Evolutionary conservation across 2,888 invertebrate genomes (phyloP), one percentile per base, ranked within the genome.

Genomic region (Chrysolina haemoptera): DNA sequence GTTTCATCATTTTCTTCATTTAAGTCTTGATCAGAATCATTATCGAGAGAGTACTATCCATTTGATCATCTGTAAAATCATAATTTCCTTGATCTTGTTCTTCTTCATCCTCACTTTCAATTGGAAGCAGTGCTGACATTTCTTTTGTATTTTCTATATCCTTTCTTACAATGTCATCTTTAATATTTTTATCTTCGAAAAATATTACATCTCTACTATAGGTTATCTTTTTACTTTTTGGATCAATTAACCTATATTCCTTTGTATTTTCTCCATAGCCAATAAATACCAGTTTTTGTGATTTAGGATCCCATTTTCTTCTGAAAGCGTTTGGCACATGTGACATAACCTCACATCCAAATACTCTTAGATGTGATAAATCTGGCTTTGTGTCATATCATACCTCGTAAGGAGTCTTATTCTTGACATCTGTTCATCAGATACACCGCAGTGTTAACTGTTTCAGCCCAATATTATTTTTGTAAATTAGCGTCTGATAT

Each of bases 131-230:
- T 14, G 48, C 48, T 48, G 48, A 14, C n/a, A n/a, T n/a, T 10
- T 48, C 14, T 48, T 48, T 48, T 14, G 48, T 48, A 6, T 14
- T 48, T 48, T 48, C 48, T 48, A 12, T 48, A n/a, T 48, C 48
- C 12, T 48, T 48, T 48, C 48, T n/a, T 48, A 48, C 48, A 12
- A 48, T 12, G 14, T 48, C 4, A 14, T 48, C 12, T 14, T 48
- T 12, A 48, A 48, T 48, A 14, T 48, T 48, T 48, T 12, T 14
- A 48, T 48, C 48, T 48, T 48, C 48, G n/a, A 48, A 48, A 48
- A 48, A 48, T 48, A 48, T 48, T 48, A 48, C 48, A 48, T 48
- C 48, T 48, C 48, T 48, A 48, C 48, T 48, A 48, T 48, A 48
- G n/a, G 48, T 48, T 48, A 48, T 14, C 48, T 14, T 48, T 48